These are phyloP conservation scores for Bufo gargarizans DNA, from an alignment of 2,113 vertebrate species.

Conservation along the genomic window DNA sequence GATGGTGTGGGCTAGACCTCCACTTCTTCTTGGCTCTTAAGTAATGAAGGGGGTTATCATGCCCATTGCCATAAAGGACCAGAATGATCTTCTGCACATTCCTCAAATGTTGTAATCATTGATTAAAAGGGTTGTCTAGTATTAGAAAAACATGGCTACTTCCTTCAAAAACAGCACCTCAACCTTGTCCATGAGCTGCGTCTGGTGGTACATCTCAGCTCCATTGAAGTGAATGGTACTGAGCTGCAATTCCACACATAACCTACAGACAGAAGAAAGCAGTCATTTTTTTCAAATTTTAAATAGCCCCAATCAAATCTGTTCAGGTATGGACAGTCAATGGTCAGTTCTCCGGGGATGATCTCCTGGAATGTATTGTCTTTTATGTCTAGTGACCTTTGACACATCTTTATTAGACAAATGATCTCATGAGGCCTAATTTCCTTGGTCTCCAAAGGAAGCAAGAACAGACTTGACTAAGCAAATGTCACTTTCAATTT, in stretches of 20 bases:
- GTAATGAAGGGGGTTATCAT: no score
- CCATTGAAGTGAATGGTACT: not conserved
- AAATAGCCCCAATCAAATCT: not conserved
- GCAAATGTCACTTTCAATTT: conserved; percentile 8
- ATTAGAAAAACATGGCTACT: no score
- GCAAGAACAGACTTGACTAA: not conserved
- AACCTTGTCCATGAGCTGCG: not conserved
- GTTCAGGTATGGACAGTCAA: not conserved
- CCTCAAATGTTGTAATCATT: no score
- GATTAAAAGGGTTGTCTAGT: no score
- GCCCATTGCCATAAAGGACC: no score
- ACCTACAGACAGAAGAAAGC: not conserved
- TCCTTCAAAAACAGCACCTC: no score
- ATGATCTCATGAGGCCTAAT: conserved; percentile 1
- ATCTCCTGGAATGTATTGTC: not conserved
- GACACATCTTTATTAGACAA: not conserved
- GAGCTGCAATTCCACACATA: not conserved
- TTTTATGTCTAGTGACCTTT: not conserved
- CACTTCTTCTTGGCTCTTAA: no score
- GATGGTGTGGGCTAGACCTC: no score
- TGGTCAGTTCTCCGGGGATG: not conserved
- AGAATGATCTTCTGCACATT: no score
- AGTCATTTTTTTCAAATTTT: not conserved
- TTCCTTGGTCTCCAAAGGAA: conserved; percentile 9
- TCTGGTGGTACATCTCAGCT: not conserved